Percentiles rank a stretch among this genome's conserved stretches.
These are phyloP conservation scores for Panopea generosa DNA, from an alignment of 2,888 invertebrate genomes.

Conservation along the genomic window DNA sequence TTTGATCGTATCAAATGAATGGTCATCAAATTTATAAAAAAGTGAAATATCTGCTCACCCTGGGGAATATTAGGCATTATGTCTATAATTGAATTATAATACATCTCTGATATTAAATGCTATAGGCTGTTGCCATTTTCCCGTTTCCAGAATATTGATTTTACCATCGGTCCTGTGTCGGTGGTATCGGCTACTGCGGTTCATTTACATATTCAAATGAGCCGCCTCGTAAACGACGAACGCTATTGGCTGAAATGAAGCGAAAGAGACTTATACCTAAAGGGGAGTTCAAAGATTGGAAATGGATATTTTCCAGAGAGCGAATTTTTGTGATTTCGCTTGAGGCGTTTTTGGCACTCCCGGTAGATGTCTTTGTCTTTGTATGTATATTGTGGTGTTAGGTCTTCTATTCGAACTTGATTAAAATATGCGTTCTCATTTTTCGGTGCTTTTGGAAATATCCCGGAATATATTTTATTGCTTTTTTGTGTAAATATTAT, in stretches of 20 bases:
- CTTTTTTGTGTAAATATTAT: neutral
- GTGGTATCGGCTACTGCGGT: conserved; percentile 17
- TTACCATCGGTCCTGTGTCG: conserved; percentile 29
- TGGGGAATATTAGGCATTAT: conserved; percentile 78
- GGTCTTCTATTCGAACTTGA: neutral
- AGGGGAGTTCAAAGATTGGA: conserved; percentile 8
- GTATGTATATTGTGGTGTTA: conserved; percentile 4
- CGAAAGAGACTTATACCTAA: conserved; percentile 10
- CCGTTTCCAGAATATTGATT: conserved; percentile 61
- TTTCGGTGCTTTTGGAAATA: no score
- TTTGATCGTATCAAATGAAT: conserved; percentile 73
- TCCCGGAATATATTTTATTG: no score
- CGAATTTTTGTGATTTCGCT: neutral
- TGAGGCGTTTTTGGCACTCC: conserved; percentile 9
- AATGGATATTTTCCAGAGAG: conserved; percentile 13
- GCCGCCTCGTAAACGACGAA: conserved; percentile 21
- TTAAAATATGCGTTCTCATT: neutral
- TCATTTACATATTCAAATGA: conserved; percentile 61
- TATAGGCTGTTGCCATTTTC: conserved; percentile 63
- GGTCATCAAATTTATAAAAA: conserved; percentile 78
- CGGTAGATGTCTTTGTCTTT: neutral
- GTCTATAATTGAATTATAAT: conserved; percentile 78
- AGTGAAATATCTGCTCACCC: conserved; percentile 81
- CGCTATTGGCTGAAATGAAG: conserved; percentile 55
- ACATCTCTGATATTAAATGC: conserved; percentile 69